Base-by-base conservation (phyloP, 1,140 invertebrate genomes). In the Bombyx mandarina region DNA sequence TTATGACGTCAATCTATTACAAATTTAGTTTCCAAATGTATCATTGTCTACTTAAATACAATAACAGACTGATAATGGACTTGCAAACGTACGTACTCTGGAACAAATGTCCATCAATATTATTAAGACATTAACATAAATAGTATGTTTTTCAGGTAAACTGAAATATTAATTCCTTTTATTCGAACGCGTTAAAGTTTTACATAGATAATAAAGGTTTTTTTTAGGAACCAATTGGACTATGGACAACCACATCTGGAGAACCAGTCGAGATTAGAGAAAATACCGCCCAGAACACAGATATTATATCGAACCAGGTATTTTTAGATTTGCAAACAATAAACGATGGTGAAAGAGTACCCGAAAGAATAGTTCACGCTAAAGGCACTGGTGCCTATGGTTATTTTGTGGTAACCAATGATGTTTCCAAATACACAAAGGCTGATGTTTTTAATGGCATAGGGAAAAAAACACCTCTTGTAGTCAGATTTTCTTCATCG, bases 321-420 rank as follows among this genome's bases (percentile, higher is more conserved):
- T 94, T 93, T 65, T 73, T 97, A 26, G 97, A 99, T 77, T 89
- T 97, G 69, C 91, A 93, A 0, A 52, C 45, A 22, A 94, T 97
- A 76, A 97, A 98, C 69, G 91, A 93, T 70, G 82, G 94, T n/a
- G 97, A 99, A 82, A 89, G 97, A 51, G 98, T 98, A 70, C 96
- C 97, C 0, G 96, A 98, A 77, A 89, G 97, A 63, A 96, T 98
- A 0, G 96, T 97, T 1, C 96, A 98, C 79, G 97, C 96, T 1
- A 98, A 98, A 88, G 97, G 97, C 72, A 94, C 93, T 45, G 96
- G 95, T 54, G 97, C 96, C 3, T 97, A 96, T 88, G 97, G 97
- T 1, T 97, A 96, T 69, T 97, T 98, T 73, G 95, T 97, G 82
- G 93, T 96, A 3, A 98, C 96, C 0, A 93, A 98, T 69, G 95